Base-by-base conservation (phyloP, 2,113 vertebrate species). In the Rhinolophus sinicus region DNA sequence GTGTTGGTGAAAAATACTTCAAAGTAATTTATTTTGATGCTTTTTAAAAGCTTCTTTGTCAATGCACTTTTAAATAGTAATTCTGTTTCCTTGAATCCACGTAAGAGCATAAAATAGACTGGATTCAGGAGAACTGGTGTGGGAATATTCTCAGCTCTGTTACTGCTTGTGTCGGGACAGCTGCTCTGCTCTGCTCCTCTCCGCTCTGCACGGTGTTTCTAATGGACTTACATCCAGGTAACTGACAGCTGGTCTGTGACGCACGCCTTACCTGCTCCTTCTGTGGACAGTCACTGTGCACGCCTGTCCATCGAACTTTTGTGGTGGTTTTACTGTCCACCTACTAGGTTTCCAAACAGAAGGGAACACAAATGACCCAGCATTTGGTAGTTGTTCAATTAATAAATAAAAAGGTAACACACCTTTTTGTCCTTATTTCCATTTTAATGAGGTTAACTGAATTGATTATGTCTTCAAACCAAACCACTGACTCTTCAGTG, bases 11-110 rank as follows among this genome's bases (percentile, higher is more conserved):
- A 93, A 94, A 96, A 50, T 24, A 96, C 94, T 98, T 98, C 93
- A 93, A 98, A 98, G 92, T 84, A 95, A 91, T 95, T 96, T 97
- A 62, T 97, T 98, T 96, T 96, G 88, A 97, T 90, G 47, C 70
- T 96, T 96, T 95, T 97, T 97, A 98, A 98, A 98, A 97, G 47
- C 84, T 93, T 95, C 96, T 98, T 98, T 97, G 80, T 98, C 44
- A 80, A 97, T 96, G 82, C 47, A 87, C 94, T 93, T 98, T 97
- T 97, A 96, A 98, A 88, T 92, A 96, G 94, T 73, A 97, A 58
- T 88, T 95, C 88, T 98, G 76, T 93, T 98, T 96, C 95, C 72
- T 88, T 94, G 96, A 84, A 80, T 95, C 22, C 83, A 5, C 13
- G 83, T 82, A 97, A 90, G 93, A 73, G 72, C 82, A n/a, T 13